Conservation (phyloP, 2,888 invertebrate genomes). For the Tanytarsus gracilentus region DNA sequence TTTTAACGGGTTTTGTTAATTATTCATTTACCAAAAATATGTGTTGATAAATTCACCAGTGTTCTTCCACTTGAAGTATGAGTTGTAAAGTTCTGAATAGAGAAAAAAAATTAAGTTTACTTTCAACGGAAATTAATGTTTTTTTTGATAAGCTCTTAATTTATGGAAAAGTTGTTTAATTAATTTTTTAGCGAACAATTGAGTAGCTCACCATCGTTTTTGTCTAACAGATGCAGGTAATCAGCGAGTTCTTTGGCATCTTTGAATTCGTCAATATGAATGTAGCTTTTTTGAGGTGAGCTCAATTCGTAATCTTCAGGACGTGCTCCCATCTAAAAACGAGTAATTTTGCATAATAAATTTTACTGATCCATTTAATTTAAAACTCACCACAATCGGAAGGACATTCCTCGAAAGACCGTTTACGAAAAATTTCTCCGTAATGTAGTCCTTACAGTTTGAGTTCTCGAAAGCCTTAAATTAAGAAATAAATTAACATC, state of each 20-base stretch:
- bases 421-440: conserved; percentile 95
- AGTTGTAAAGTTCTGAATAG: conserved; percentile 86
- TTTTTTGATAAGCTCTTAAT: too few species aligned
- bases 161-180: too few species aligned
- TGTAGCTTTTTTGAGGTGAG: conserved; percentile 84
- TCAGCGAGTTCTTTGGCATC: conserved; percentile 78
- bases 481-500: neutral
- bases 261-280: conserved; percentile 92
- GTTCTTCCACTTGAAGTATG: conserved; percentile 90
- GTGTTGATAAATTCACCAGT: conserved; percentile 96
- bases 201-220: too few species aligned
- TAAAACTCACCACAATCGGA: conserved; percentile 61
- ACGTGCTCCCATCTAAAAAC: conserved; percentile 70
- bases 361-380: neutral
- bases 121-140: too few species aligned
- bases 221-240: conserved; percentile 75
- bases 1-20: conserved; percentile 44
- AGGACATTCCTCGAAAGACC: conserved; percentile 78
- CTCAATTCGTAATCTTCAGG: conserved; percentile 82
- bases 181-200: too few species aligned
- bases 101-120: too few species aligned
- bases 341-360: neutral
- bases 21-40: conserved; percentile 71
- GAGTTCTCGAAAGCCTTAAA: conserved; percentile 82
- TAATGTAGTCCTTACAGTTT: conserved; percentile 86